These are phyloP conservation scores for Cerastis leucographa DNA, from an alignment of 2,888 invertebrate species.

Conservation along the genomic window DNA sequence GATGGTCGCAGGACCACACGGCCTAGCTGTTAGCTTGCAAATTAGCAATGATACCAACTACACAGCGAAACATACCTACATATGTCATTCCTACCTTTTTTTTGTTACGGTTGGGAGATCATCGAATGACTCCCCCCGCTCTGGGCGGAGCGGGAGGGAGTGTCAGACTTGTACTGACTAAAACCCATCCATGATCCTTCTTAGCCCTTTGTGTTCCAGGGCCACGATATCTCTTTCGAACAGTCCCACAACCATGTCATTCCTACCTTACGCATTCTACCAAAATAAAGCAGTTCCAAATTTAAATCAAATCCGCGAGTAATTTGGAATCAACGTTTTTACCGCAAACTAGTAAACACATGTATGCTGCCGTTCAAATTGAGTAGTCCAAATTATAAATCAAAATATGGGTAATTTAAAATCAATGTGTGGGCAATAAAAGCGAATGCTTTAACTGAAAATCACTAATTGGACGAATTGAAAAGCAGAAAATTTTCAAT, in stretches of 20 bases:
- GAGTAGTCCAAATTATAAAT: slow-evolving; percentile 20
- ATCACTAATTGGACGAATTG: slow-evolving; percentile 30
- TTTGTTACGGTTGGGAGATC: too few species aligned
- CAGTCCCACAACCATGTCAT: too few species aligned
- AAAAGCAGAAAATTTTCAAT: slow-evolving; percentile 13
- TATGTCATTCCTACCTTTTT: background rate
- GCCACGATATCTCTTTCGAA: too few species aligned
- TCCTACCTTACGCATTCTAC: background rate
- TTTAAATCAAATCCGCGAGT: background rate
- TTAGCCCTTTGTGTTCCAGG: too few species aligned
- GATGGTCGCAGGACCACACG: background rate
- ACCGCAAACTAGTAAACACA: slow-evolving; percentile 1
- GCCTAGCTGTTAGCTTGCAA: background rate
- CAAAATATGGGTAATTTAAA: slow-evolving; percentile 37
- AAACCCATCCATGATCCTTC: too few species aligned
- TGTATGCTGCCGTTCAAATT: slow-evolving; percentile 16
- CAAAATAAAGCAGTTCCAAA: background rate
- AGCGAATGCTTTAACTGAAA: slow-evolving; percentile 18
- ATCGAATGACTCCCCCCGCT: too few species aligned
- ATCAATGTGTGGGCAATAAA: slow-evolving; percentile 18
- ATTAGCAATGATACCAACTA: background rate
- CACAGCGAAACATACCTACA: background rate
- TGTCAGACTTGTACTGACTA: too few species aligned
- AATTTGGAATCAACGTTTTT: slow-evolving; percentile 12
- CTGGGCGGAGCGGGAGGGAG: too few species aligned